phyloP scores from a whole-genome alignment of 2,797 vertebrate species.

The Okamejei kenojei region DNA sequence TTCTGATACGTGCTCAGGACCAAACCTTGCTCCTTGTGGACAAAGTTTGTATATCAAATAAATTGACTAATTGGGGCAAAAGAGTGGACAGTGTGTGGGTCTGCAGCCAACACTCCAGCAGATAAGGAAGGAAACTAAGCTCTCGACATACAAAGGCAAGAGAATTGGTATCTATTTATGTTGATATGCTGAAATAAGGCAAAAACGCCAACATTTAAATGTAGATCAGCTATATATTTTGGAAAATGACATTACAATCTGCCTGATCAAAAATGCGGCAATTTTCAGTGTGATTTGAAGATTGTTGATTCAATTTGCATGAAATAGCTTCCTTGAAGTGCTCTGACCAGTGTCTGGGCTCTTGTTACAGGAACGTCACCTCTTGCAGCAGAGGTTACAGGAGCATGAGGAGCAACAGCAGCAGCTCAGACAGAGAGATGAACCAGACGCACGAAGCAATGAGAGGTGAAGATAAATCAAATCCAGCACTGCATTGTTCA shows the following conservation, averaged over 20 bases:
- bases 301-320: neutral
- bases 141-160: neutral
- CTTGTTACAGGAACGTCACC: slow-evolving; percentile 72
- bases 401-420: slow-evolving; percentile 70
- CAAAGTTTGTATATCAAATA: neutral
- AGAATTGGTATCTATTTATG: neutral
- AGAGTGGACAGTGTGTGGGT: neutral
- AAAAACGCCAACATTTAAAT: neutral
- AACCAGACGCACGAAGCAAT: slow-evolving; percentile 47
- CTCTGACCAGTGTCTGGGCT: neutral
- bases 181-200: neutral
- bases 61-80: neutral
- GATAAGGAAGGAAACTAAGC: neutral
- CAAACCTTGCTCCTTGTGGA: neutral
- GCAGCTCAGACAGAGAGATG: slow-evolving; percentile 57
- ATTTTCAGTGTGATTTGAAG: neutral
- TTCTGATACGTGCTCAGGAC: too few species aligned
- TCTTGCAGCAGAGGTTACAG: slow-evolving; percentile 73
- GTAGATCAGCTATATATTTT: neutral
- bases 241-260: neutral
- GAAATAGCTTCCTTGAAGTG: neutral
- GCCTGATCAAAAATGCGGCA: neutral
- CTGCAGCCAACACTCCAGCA: neutral
- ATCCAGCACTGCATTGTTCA: neutral
- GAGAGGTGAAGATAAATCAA: slow-evolving; percentile 49